Evolutionary conservation across 2,797 vertebrate species (phyloP), one percentile per base, ranked within the genome.

Genomic region (Acrocephalus scirpaceus): DNA sequence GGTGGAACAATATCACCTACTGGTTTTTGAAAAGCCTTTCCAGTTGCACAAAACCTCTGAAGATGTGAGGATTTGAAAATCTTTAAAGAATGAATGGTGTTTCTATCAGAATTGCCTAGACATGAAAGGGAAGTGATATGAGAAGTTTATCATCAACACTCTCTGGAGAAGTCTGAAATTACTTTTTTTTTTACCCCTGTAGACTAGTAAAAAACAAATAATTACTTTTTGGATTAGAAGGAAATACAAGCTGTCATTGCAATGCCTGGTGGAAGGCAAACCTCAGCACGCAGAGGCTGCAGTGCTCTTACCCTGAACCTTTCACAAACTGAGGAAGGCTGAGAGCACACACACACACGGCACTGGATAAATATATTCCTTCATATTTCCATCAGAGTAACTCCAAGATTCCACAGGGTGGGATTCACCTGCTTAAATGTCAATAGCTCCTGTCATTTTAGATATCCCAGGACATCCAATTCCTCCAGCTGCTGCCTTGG

Each of bases 121-220:
- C 60, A 77, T 86, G 86, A 88, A 96, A 94, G 48, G 7, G n/a
- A 65, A 81, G 40, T 8, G 2, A 57, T 53, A 75, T 5, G 30
- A 93, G 66, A 91, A 66, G 25, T 91, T 85, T 94, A 60, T 67
- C 42, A 84, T 34, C 65, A 80, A 62, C 53, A 38, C 50, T 64
- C 45, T 60, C 58, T 9, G 38, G 40, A 77, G 44, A 72, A 93
- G n/a, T 51, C 21, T 73, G 78, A 93, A 96, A 77, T 77, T 1
- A 69, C 51, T n/a, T 79, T n/a, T 72, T 81, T 83, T 73, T 76
- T 96, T 36, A 32, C 26, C 50, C 11, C 60, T 62, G 14, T 19
- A 51, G 69, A 61, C 30, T 45, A 48, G 25, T 48, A 58, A 67
- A 60, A 95, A 94, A 77, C 76, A 94, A 96, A 76, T 77, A 94